phyloP scores from a whole-genome alignment of 92 coral and sea anemone species.

The Zoanthus sociatus region DNA sequence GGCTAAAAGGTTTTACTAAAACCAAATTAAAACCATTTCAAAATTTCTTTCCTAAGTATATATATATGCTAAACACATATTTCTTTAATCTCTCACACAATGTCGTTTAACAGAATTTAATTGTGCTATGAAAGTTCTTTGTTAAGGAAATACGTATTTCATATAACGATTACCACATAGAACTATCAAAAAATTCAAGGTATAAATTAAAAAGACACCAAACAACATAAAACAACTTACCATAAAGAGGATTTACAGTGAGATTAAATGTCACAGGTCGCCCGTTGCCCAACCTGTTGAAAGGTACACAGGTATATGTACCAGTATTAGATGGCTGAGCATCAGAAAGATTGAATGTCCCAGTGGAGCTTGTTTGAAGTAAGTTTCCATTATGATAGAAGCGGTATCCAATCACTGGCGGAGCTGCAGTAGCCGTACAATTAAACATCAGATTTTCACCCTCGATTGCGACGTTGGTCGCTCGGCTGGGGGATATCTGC shows the following conservation, averaged over 20 bases:
- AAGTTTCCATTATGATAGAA: conserved; percentile 45
- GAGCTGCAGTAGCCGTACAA: conserved; percentile 57
- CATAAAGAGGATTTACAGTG: conserved; percentile 55
- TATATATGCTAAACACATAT: no score
- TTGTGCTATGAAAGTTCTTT: no score
- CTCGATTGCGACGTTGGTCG: conserved; percentile 32
- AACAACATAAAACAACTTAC: neutral
- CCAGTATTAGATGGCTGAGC: conserved; percentile 52
- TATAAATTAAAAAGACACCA: no score
- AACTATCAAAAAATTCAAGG: no score
- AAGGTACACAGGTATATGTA: conserved; percentile 49
- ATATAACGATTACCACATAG: no score
- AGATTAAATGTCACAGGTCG: conserved; percentile 34
- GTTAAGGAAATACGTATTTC: no score
- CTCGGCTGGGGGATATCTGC: conserved; percentile 5
- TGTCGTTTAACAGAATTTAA: no score
- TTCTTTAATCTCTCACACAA: no score
- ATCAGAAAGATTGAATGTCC: conserved; percentile 42
- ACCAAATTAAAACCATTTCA: no score
- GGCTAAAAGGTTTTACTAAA: no score
- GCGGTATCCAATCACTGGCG: conserved; percentile 33
- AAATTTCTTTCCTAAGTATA: no score
- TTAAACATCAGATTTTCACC: conserved; percentile 28
- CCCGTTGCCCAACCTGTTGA: conserved; percentile 57
- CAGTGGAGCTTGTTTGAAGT: conserved; percentile 15